These are phyloP conservation scores for Caenorhabditis remanei DNA, from an alignment of 1,140 invertebrate species.

Conservation along the genomic window DNA sequence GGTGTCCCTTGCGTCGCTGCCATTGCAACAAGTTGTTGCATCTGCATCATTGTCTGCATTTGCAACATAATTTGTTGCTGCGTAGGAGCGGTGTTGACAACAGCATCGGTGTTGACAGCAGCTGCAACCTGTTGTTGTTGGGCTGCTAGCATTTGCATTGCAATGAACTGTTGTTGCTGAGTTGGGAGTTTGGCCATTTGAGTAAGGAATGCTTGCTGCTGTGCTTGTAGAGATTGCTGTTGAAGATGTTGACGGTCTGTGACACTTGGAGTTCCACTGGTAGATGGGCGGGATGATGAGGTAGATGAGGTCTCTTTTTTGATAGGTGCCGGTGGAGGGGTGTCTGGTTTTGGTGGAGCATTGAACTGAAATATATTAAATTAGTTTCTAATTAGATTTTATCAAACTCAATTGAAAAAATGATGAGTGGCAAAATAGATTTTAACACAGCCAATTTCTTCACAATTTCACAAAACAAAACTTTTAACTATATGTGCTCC, in stretches of 20 bases:
- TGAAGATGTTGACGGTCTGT: neutral
- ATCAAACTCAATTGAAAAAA: too few species aligned
- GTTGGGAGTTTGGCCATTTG: neutral
- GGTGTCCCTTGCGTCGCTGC: neutral
- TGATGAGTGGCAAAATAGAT: too few species aligned
- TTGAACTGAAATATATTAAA: neutral
- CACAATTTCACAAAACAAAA: too few species aligned
- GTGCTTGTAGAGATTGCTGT: neutral
- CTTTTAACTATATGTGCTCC: too few species aligned
- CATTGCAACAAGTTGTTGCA: neutral
- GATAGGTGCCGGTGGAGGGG: neutral
- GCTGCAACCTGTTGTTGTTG: neutral
- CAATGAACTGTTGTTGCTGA: neutral
- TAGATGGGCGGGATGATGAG: neutral
- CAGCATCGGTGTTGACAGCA: too few species aligned
- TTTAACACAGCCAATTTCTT: too few species aligned
- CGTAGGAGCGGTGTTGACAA: too few species aligned
- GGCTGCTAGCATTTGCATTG: neutral
- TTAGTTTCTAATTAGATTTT: too few species aligned
- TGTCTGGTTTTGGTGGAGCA: neutral
- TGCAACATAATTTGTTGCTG: too few species aligned
- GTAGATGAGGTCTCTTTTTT: neutral
- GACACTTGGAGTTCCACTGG: neutral
- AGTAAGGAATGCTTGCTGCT: neutral
- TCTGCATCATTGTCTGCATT: neutral